A percentile compares a stretch with the other conserved stretches of the same genome.
Evolutionary conservation across 37 sponge, comb jelly and placozoan species (phyloP).

Genomic region (Cliona cf. orientalis): DNA sequence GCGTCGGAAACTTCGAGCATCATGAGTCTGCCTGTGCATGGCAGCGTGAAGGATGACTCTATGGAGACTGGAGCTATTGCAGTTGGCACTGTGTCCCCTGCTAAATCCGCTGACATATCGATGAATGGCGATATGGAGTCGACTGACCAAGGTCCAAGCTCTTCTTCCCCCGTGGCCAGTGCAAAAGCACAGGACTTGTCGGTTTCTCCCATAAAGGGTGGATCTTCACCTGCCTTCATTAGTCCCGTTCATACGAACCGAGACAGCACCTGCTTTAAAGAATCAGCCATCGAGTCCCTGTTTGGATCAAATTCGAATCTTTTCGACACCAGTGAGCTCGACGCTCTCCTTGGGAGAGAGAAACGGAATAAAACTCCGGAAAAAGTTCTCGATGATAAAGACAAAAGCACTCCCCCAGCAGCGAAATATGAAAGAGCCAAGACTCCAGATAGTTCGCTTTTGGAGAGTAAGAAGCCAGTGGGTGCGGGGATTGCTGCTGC

Average conservation of each 20-base stretch:
- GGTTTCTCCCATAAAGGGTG: not conserved
- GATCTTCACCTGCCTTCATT: not conserved
- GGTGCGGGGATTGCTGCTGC: not conserved
- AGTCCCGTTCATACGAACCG: conserved; percentile 17
- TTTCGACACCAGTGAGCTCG: conserved; percentile 44
- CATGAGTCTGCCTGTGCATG: conserved; percentile 32
- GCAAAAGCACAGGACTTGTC: not conserved
- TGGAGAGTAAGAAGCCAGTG: not conserved
- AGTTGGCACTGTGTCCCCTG: not conserved
- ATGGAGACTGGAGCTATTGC: not conserved
- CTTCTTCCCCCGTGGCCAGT: not conserved
- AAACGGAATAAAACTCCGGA: conserved; percentile 19
- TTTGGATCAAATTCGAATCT: conserved; percentile 41
- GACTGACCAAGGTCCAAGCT: not conserved
- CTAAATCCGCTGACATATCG: not conserved
- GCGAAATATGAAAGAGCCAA: not conserved
- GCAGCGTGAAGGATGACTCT: conserved; percentile 10
- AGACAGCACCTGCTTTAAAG: conserved; percentile 39
- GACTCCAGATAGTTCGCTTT: not conserved
- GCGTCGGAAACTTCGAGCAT: conserved; percentile 65
- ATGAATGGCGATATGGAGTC: too few relatives aligned
- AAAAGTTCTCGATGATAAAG: not conserved
- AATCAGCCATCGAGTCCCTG: conserved; percentile 14
- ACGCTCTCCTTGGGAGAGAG: conserved; percentile 24
- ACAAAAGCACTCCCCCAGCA: not conserved